These are phyloP conservation scores for Timema podura DNA, from an alignment of 2,888 invertebrate species.

Conservation along the genomic window DNA sequence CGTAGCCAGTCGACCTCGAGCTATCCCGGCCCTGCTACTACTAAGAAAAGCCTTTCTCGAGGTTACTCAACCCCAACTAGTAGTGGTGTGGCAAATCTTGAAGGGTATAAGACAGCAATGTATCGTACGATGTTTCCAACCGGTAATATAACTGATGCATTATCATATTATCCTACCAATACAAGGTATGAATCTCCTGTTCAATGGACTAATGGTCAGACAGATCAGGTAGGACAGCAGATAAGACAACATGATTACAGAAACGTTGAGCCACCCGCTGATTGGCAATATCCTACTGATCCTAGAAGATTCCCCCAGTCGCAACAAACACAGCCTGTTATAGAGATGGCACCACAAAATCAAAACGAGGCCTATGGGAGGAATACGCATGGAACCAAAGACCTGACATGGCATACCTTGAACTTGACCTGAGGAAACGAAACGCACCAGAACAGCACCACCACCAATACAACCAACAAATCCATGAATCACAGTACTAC, in stretches of 20 bases:
- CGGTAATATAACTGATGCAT: constrained; percentile 68
- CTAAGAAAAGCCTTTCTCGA: constrained; percentile 53
- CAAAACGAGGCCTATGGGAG: constrained; percentile 19
- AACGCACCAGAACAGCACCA: constrained; percentile 46
- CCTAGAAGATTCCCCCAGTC: constrained; percentile 28
- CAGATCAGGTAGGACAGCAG: too few relatives aligned
- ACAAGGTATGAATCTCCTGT: constrained; percentile 54
- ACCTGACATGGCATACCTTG: constrained; percentile 46
- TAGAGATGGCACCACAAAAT: too few relatives aligned
- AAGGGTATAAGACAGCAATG: constrained; percentile 59
- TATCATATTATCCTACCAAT: constrained; percentile 77
- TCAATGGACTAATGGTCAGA: too few relatives aligned
- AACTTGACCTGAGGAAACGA: constrained; percentile 49
- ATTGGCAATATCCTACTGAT: constrained; percentile 16
- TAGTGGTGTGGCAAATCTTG: constrained; percentile 58
- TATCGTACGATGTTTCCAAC: constrained; percentile 67
- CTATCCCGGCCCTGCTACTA: constrained; percentile 28
- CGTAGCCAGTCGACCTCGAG: constrained; percentile 22
- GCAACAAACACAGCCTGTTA: constrained; percentile 38
- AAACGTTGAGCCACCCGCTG: background rate
- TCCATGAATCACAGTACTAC: constrained; percentile 44
- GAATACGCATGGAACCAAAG: constrained; percentile 37
- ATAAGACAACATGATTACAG: constrained; percentile 7
- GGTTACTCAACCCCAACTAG: constrained; percentile 46
- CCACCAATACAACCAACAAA: constrained; percentile 25